A percentile compares a stretch with the other conserved stretches of the same genome.
Evolutionary conservation across 2,113 vertebrate species (phyloP).

Genomic region (Amblyopsis rosae): DNA sequence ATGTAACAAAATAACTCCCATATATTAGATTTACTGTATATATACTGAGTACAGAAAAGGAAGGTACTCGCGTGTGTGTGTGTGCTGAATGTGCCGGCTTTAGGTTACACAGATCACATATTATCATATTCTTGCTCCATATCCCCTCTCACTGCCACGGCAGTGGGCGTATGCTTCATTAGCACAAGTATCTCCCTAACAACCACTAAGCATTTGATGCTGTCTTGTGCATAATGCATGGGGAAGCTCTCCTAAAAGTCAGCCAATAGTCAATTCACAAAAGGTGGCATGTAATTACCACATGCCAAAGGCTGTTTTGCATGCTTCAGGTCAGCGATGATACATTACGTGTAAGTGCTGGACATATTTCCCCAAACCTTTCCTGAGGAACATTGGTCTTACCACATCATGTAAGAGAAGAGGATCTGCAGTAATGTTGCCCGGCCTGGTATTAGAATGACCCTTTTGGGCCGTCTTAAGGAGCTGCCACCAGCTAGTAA

Average conservation of each 20-base stretch:
- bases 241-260: conserved; percentile 4
- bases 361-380: not conserved
- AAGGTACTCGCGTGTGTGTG: not conserved
- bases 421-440: not conserved
- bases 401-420: not conserved
- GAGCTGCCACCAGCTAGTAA: conserved; percentile 11
- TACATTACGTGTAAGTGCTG: too few species aligned
- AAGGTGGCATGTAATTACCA: not conserved
- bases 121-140: conserved; percentile 53
- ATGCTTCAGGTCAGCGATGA: not conserved
- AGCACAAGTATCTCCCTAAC: conserved; percentile 44
- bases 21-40: not conserved
- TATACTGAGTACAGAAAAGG: not conserved
- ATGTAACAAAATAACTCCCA: not conserved
- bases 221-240: conserved; percentile 51
- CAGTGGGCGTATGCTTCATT: conserved; percentile 31
- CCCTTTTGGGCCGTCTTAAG: conserved; percentile 20
- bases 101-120: conserved; percentile 36
- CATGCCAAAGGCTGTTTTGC: not conserved
- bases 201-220: not conserved
- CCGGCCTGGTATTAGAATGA: not conserved
- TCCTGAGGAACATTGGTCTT: not conserved
- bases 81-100: conserved; percentile 11
- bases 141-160: conserved; percentile 3
- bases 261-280: conserved; percentile 7